Base-by-base conservation (phyloP, 2,888 invertebrate species). In the Diarsia mendica region DNA sequence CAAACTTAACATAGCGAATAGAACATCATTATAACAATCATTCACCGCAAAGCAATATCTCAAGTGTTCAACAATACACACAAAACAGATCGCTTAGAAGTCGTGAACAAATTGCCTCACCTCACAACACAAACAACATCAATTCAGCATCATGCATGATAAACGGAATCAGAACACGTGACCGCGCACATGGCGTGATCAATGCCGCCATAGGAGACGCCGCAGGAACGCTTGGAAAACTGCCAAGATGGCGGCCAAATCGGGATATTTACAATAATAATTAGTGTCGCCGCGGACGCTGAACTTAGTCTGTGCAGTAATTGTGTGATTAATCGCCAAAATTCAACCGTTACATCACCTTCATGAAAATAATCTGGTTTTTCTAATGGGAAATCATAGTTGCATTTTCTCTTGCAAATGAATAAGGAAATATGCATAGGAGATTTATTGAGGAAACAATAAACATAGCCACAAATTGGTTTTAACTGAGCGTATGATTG, bases 191-290 rank as follows among this genome's bases (percentile, higher is more conserved):
- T 93, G 93, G 92, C 88, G 89, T 90, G 89, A 91, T 91, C 87
- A 85, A 87, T 91, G 92, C 92, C 89, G 91, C 90, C 84, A 84
- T 73, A 82, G 82, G 80, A 85, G 85, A 86, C 86, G 83, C 83
- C 72, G 46, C 68, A 77, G 80, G 91, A 89, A 92, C 91, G 92
- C 89, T 91, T 95, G 95, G 95, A 90, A 58, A 51, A 6, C 0
- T 82, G 94, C 95, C 95, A 95, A 88, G 44, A 77, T 82, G 84
- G 80, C 89, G 79, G 91, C 91, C 92, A 91, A 92, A 93, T 91
- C 90, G 91, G 93, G 92, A 93, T 92, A 91, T 93, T 93, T 93
- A 92, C 92, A 90, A 89, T 88, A 82, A 88, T 76, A 82, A 79
- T 85, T 87, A 80, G 67, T 85, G 87, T 87, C 87, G 73, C 79